A percentile compares a stretch with the other conserved stretches of the same genome.
phyloP scores from a whole-genome alignment of 2,888 invertebrate genomes.

The Tryphoninae sp. region DNA sequence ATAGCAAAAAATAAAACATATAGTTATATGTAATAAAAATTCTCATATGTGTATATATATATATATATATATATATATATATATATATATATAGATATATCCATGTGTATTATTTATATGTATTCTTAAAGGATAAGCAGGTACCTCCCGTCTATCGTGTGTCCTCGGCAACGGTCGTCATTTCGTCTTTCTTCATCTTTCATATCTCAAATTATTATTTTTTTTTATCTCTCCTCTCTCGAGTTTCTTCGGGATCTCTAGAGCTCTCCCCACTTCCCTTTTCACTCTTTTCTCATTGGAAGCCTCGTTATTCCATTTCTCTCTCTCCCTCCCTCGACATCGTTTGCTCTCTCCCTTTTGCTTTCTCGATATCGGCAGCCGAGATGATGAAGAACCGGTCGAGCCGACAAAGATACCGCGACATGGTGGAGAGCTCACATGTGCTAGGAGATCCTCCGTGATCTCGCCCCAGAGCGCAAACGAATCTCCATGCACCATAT shows the following conservation, averaged over 20 bases:
- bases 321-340: constrained; percentile 24
- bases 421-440: constrained; percentile 72
- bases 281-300: constrained; percentile 44
- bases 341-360: constrained; percentile 49
- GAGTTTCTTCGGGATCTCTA: constrained; percentile 24
- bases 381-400: constrained; percentile 78
- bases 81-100: neutral
- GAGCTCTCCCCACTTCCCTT: constrained; percentile 46
- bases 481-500: neutral
- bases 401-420: constrained; percentile 79
- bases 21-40: constrained; percentile 18
- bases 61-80: neutral
- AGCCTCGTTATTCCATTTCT: constrained; percentile 45
- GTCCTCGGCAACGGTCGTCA: constrained; percentile 59
- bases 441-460: constrained; percentile 52
- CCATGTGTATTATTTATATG: neutral
- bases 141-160: constrained; percentile 72
- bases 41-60: neutral
- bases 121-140: constrained; percentile 69
- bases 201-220: constrained; percentile 47
- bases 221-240: constrained; percentile 21
- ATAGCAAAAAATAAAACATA: constrained; percentile 23
- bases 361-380: constrained; percentile 73
- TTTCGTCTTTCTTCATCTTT: constrained; percentile 60
- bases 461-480: constrained; percentile 40